phyloP scores from a whole-genome alignment of 2,888 invertebrate genomes.

The Drosophila peninsularis region DNA sequence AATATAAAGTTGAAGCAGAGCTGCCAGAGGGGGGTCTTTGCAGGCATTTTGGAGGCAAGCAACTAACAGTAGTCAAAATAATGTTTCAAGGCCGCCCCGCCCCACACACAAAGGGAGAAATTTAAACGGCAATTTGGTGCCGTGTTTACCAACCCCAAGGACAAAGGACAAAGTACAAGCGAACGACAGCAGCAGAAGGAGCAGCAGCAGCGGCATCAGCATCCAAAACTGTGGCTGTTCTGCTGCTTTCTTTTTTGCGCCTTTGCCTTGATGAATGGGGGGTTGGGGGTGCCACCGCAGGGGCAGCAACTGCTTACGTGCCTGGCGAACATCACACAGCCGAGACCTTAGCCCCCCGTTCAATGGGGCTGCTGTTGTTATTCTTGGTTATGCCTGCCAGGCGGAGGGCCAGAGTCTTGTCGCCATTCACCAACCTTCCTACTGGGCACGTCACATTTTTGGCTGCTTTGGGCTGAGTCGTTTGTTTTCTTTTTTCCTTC shows the following conservation, averaged over 20 bases:
- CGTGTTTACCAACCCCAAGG: slow-evolving; percentile 80
- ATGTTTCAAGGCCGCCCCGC: slow-evolving; percentile 74
- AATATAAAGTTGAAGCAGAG: slow-evolving; percentile 56
- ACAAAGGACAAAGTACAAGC: slow-evolving; percentile 43
- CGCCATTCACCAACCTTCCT: slow-evolving; percentile 48
- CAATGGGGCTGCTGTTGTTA: slow-evolving; percentile 29
- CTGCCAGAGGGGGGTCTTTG: neutral
- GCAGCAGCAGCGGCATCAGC: slow-evolving; percentile 43
- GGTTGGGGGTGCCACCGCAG: neutral
- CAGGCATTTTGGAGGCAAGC: slow-evolving; percentile 11
- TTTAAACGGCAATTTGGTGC: slow-evolving; percentile 80
- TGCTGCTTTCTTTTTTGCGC: slow-evolving; percentile 57
- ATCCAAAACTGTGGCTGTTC: slow-evolving; percentile 58
- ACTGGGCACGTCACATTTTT: slow-evolving; percentile 73
- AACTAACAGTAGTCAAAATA: slow-evolving; percentile 71
- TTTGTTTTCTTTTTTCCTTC: slow-evolving; percentile 56
- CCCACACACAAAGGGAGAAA: slow-evolving; percentile 65
- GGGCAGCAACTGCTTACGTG: slow-evolving; percentile 73
- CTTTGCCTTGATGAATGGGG: slow-evolving; percentile 7
- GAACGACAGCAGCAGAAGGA: slow-evolving; percentile 49
- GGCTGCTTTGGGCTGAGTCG: slow-evolving; percentile 57
- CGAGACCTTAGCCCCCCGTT: slow-evolving; percentile 13
- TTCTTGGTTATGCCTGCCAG: slow-evolving; percentile 41
- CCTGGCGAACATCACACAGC: slow-evolving; percentile 53
- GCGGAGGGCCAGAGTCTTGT: slow-evolving; percentile 40